Percentiles rank a stretch among this genome's conserved stretches.
Evolutionary conservation across 2,888 invertebrate species (phyloP).

Genomic region (Cosmorhoe ocellata): DNA sequence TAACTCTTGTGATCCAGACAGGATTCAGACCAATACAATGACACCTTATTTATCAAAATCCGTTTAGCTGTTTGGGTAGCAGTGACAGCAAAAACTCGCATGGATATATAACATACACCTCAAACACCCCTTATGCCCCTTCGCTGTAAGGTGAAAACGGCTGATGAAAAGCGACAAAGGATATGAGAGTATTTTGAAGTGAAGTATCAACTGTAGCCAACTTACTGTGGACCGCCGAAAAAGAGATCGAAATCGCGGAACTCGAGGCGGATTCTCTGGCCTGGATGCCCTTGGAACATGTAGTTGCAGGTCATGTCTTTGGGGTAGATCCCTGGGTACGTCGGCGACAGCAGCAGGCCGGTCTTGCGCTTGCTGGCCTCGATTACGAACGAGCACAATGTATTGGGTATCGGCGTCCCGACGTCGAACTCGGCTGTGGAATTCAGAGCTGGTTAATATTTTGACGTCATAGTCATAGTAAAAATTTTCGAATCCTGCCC

Average conservation of each 20-base stretch:
- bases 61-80: too few species aligned
- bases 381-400: slow-evolving; percentile 94
- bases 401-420: slow-evolving; percentile 93
- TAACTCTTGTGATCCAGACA: too few species aligned
- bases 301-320: slow-evolving; percentile 97
- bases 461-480: too few species aligned
- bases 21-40: too few species aligned
- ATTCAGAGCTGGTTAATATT: background rate
- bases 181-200: too few species aligned
- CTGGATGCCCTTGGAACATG: slow-evolving; percentile 93
- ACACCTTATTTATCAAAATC: too few species aligned
- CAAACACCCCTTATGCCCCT: too few species aligned
- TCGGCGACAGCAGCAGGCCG: slow-evolving; percentile 96
- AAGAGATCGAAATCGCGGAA: slow-evolving; percentile 99
- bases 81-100: too few species aligned
- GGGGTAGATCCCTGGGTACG: slow-evolving; percentile 99
- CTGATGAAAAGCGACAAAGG: too few species aligned
- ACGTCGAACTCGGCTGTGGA: slow-evolving; percentile 93
- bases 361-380: slow-evolving; percentile 88
- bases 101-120: too few species aligned
- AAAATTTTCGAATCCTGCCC: too few species aligned
- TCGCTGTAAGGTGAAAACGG: too few species aligned
- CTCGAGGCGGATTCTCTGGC: slow-evolving; percentile 96
- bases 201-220: background rate
- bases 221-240: slow-evolving; percentile 99